A percentile compares a stretch with the other conserved stretches of the same genome.
Evolutionary conservation across 1,140 invertebrate species (phyloP).

Genomic region (Drosophila persimilis): DNA sequence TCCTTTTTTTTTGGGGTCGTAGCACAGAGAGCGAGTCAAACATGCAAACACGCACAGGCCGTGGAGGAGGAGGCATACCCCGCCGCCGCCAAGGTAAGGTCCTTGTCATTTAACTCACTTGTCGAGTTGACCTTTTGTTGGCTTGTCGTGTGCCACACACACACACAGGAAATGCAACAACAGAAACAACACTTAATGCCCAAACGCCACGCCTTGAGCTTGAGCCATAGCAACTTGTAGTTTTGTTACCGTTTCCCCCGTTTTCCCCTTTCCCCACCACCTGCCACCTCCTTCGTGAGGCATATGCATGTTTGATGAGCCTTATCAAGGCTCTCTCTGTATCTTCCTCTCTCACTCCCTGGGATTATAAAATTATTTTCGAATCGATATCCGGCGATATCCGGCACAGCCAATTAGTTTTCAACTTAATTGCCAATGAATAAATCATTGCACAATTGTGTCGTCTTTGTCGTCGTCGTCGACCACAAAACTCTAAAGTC

Average conservation of each 20-base stretch:
- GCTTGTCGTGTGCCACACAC: conserved; percentile 52
- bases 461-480: too few relatives aligned
- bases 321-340: conserved; percentile 61
- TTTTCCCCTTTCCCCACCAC: not conserved
- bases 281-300: conserved; percentile 6
- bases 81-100: conserved; percentile 66
- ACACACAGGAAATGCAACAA: conserved; percentile 21
- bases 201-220: conserved; percentile 73
- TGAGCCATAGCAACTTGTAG: conserved; percentile 51
- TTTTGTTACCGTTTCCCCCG: conserved; percentile 22
- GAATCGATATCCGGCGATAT: conserved; percentile 65
- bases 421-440: conserved; percentile 65
- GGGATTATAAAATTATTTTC: conserved; percentile 69
- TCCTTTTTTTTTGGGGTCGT: conserved; percentile 66
- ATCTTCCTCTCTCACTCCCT: not conserved
- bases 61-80: not conserved
- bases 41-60: conserved; percentile 71
- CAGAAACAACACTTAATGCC: conserved; percentile 53
- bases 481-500: conserved; percentile 27
- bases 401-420: conserved; percentile 62
- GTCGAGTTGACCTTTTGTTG: conserved; percentile 71
- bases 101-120: conserved; percentile 79
- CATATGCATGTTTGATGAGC: conserved; percentile 71
- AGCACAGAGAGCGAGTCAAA: conserved; percentile 14
- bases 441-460: conserved; percentile 56